Conservation (phyloP, 2,113 vertebrate species). For the Muntiacus muntjak region DNA sequence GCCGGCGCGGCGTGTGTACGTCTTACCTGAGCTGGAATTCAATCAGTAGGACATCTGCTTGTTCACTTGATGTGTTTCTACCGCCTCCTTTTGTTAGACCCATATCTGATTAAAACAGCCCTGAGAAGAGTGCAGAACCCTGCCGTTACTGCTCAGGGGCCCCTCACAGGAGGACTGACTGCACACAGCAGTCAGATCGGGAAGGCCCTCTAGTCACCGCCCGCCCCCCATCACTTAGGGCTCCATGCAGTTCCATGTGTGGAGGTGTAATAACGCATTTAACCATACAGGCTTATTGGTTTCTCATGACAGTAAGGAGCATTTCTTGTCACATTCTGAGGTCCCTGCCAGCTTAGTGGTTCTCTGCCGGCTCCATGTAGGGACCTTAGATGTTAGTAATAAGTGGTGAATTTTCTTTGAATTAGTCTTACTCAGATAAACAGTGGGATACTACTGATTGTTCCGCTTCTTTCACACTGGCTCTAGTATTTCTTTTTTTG, state of each 20-base stretch:
- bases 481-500: not conserved
- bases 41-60: not conserved
- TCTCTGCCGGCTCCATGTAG: not conserved
- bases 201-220: not conserved
- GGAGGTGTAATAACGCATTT: not conserved
- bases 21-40: not conserved
- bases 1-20: rapidly evolving
- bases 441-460: not conserved
- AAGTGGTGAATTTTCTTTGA: not conserved
- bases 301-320: not conserved
- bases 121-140: not conserved
- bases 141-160: not conserved
- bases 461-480: not conserved
- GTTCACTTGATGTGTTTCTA: not conserved
- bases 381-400: not conserved
- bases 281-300: not conserved
- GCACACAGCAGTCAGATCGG: not conserved
- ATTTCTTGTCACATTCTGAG: not conserved
- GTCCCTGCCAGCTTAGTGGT: not conserved
- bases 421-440: not conserved
- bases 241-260: not conserved
- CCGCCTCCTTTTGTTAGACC: not conserved
- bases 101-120: not conserved
- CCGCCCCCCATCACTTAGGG: rapidly evolving
- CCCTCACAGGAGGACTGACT: not conserved